Percentiles rank a stretch among this genome's conserved stretches.
Evolutionary conservation across 2,888 invertebrate genomes (phyloP).

Genomic region (Rhingia campestris): DNA sequence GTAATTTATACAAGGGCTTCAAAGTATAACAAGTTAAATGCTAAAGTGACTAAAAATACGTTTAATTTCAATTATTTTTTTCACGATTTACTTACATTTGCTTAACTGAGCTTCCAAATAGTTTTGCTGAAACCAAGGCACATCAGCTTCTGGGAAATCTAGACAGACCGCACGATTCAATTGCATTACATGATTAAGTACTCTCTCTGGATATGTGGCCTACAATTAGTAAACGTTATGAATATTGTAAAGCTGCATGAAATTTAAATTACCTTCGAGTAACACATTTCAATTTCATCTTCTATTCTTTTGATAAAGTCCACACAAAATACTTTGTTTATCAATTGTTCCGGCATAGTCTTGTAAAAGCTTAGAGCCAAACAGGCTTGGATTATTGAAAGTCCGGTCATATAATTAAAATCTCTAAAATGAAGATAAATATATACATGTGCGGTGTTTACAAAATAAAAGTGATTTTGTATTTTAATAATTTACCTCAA

Average conservation of each 20-base stretch:
- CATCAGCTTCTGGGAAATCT: constrained; percentile 85
- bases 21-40: too few relatives aligned
- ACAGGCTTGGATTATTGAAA: constrained; percentile 84
- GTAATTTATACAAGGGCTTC: too few relatives aligned
- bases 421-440: constrained; percentile 82
- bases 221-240: constrained; percentile 74
- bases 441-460: background rate
- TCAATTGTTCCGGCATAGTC: constrained; percentile 83
- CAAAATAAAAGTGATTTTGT: background rate
- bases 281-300: constrained; percentile 84
- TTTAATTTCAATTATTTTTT: background rate
- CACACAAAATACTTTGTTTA: constrained; percentile 85
- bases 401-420: constrained; percentile 84
- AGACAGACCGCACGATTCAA: constrained; percentile 86
- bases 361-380: constrained; percentile 84
- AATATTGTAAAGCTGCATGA: background rate
- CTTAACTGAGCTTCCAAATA: constrained; percentile 84
- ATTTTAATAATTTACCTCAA: constrained; percentile 80
- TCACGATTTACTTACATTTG: constrained; percentile 80
- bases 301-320: constrained; percentile 85
- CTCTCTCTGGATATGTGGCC: constrained; percentile 84
- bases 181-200: constrained; percentile 85
- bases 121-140: constrained; percentile 88
- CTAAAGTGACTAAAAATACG: too few relatives aligned
- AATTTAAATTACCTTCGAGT: constrained; percentile 83